Evolutionary conservation across 2,797 vertebrate species (phyloP), one percentile per base, ranked within the genome.

Genomic region (Malurus leucopterus): DNA sequence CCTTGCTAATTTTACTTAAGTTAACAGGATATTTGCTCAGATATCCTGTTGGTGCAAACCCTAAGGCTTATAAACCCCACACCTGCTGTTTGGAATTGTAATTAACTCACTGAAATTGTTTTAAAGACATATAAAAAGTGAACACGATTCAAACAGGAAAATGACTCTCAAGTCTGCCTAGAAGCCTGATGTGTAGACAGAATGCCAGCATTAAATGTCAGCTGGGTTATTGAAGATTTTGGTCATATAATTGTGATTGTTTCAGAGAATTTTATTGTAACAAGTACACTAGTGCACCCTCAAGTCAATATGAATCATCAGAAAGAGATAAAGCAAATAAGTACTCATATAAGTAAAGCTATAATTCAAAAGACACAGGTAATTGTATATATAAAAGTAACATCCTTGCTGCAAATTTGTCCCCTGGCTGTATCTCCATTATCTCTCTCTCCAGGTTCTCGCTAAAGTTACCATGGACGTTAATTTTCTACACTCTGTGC

Each of bases 181-280:
- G 41, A 86, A 79, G 46, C 74, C 87, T 93, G 16, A 67, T 3
- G 1, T 75, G 90, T 89, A 88, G 68, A 76, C 77, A 53, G 34
- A 88, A 63, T 76, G 57, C 76, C 86, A 85, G 47, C 64, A 55
- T 91, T 93, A 95, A 96, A 90, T 93, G 77, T 90, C 92, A 77
- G 32, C 68, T 89, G 43, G 41, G 40, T 89, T 94, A 92, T 38
- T 92, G 91, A 95, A 86, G 67, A 87, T 86, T 93, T 93, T 86
- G 82, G 34, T 83, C 69, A 50, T 74, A 40, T 83, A 75, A 58
- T 86, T 93, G 32, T 18, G 53, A 84, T 86, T 87, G 78, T 96
- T 96, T 95, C 80, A 32, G 54, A 88, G 36, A 73, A 85, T 95
- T 96, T 92, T 91, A 92, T 92, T 91, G 44, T 65, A 63, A n/a